Base-by-base conservation (phyloP, 2,113 vertebrate genomes). In the Dolichallabes microphthalmus region DNA sequence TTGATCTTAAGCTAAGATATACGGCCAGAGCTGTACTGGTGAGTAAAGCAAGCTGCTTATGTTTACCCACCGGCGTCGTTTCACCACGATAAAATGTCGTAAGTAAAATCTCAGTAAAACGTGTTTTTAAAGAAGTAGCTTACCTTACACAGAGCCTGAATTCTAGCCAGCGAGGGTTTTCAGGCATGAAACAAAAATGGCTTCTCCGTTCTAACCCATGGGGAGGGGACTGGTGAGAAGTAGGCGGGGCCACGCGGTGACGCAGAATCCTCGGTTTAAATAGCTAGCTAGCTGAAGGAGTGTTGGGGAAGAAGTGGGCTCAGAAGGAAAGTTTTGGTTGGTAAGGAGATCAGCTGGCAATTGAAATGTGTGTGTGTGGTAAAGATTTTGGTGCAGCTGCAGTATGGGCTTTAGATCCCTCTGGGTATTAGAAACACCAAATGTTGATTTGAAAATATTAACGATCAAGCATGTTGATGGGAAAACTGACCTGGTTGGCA, bases 181-280 rank as follows among this genome's bases (percentile, higher is more conserved):
- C 73, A 73, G 88, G 78, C 88, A 86, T 85, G 86, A 87, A 89
- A 89, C 88, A 89, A 89, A 89, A 89, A 89, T 89, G 88, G 88
- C 88, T 87, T n/a, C 88, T 87, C 76, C n/a, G 58, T 76, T 77
- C 64, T 20, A 45, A 71, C 63, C 27, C 66, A 83, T 86, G 86
- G 73, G 82, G 82, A 12, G n/a, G 82, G 32, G 82, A 57, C 82
- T 57, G 8, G 6, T 20, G 30, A 0, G 19, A 22, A 35, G 35
- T 58, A 53, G 82, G 82, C 52, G 82, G 66, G 53, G 22, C 22
- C 8, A 4, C 4, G 20, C 7, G 12, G 20, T 85, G 83, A 83
- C 82, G 86, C 58, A 75, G 77, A 2, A 10, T 12, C 2, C 13
- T 63, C 50, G 11, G 45, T 64, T 35, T 58, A 61, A 84, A 86